phyloP scores from a whole-genome alignment of 35 echinoderm and acorn worm genomes.

The Heliocidaris tuberculata region DNA sequence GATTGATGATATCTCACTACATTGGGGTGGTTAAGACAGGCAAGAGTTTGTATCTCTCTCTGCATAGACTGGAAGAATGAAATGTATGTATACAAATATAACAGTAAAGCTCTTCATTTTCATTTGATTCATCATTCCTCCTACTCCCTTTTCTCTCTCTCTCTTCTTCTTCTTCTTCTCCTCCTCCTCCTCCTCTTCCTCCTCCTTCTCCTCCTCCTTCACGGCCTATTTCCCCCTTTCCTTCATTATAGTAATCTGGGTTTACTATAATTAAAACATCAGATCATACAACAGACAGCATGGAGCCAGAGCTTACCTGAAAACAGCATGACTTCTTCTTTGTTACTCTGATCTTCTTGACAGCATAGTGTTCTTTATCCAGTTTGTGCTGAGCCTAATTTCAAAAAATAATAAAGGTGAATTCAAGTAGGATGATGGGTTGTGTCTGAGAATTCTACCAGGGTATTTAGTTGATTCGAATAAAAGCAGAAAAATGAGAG shows the following conservation, averaged over 20 bases:
- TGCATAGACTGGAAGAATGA: conserved; percentile 23
- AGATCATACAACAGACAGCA: too few relatives aligned
- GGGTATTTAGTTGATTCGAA: too few relatives aligned
- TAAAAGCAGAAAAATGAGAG: too few relatives aligned
- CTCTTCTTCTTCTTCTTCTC: neutral
- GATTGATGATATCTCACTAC: conserved; percentile 57
- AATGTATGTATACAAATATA: too few relatives aligned
- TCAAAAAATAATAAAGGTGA: neutral
- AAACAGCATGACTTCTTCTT: conserved; percentile 28
- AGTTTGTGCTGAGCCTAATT: conserved; percentile 48
- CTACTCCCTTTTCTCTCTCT: neutral
- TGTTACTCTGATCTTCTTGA: conserved; percentile 55
- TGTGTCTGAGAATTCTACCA: too few relatives aligned
- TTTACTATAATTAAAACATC: neutral
- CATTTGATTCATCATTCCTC: too few relatives aligned
- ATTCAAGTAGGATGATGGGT: too few relatives aligned
- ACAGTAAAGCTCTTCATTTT: too few relatives aligned
- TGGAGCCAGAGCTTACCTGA: neutral
- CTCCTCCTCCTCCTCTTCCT: neutral
- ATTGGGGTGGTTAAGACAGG: conserved; percentile 53
- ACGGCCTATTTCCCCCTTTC: neutral
- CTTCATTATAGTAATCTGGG: neutral
- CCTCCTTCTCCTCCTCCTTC: neutral
- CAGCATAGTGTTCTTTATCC: conserved; percentile 51
- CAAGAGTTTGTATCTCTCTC: conserved; percentile 57